Base-by-base conservation (phyloP, 2,797 vertebrate genomes). In the Enteromius unitaeniatus region DNA sequence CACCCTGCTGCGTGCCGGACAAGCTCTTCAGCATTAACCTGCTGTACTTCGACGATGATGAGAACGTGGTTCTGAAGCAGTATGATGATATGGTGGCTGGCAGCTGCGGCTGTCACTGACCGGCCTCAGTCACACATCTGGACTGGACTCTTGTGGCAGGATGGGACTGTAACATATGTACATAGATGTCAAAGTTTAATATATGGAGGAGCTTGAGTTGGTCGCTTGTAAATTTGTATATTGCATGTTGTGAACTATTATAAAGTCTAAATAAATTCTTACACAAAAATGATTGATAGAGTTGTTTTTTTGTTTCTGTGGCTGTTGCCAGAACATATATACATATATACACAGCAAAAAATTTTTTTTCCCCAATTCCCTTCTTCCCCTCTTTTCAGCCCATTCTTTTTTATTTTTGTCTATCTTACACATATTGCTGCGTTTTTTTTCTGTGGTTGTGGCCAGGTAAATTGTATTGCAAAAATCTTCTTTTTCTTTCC, bases 61-160 rank as follows among this genome's bases (percentile, higher is more conserved):
- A 96, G 89, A 96, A 96, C 0, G 96, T 96, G 74, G 95, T 96
- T 69, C 90, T 96, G 21, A 96, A 96, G 89, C 96, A 96, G 90
- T 96, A 96, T 2, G 94, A 96, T 1, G 94, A 96, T 87, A 96
- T 96, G 96, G 96, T 96, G 81, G 96, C 95, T 0, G 95, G 94
- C 73, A 96, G 95, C 92, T 96, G 96, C 15, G 96, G 96, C 73
- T 96, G 96, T 84, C 96, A 96, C 83, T 96, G 92, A 90, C 58
- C 3, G 7, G 3, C 34, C 6, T 17, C 21, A 2, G 14, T 28
- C 60, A 51, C 42, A 49, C 58, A 70, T 74, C 55, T 62, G 78
- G 81, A 74, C 78, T 79, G 34, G 13, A 34, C 23, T 60, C 65
- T 67, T 65, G 23, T 81, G 9, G 78, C 89, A 72, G 78, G 81